Base-by-base conservation (phyloP, 2,888 invertebrate species). In the Lathronympha strigana region DNA sequence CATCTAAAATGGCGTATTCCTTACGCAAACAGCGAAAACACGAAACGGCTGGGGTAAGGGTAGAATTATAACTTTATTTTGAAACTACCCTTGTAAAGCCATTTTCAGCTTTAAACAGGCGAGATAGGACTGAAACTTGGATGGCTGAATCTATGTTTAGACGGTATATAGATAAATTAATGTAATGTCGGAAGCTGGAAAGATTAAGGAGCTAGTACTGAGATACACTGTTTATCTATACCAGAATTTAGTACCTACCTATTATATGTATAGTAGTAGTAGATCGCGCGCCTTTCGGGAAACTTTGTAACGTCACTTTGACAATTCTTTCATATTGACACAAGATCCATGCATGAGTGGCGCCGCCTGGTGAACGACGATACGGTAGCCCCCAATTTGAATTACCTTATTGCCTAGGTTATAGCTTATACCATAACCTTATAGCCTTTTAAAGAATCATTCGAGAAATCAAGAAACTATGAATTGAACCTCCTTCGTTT, bases 41-140 rank as follows among this genome's bases (percentile, higher is more conserved):
- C 19, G 50, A 58, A 66, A 50, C 55, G 33, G 54, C 50, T 19
- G 36, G 49, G 58, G 55, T n/a, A 58, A 19, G 13, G 51, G 50
- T 68, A 68, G 70, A 70, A 61, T 72, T 72, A 72, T 68, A 69
- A 69, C 67, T 69, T 70, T 71, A 68, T 70, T 72, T 69, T 71
- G 36, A 57, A 47, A 25, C 38, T 38, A 45, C 28, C 40, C 43
- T 21, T 9, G 13, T 28, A 45, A 55, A 54, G 38, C 49, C 49
- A 58, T 49, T 55, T 43, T 15, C 21, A 13, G 15, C 53, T 49
- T 54, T 58, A 13, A 13, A 11, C 4, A 15, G 13, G 40, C 11
- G 19, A 9, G 23, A 50, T 51, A 63, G 57, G 19, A n/a, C 2
- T 6, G 15, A 62, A 36, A 25, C 17, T 23, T 9, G 21, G 15